Evolutionary conservation across 2,888 invertebrate genomes (phyloP), one percentile per base, ranked within the genome.

Genomic region (Aelia acuminata): DNA sequence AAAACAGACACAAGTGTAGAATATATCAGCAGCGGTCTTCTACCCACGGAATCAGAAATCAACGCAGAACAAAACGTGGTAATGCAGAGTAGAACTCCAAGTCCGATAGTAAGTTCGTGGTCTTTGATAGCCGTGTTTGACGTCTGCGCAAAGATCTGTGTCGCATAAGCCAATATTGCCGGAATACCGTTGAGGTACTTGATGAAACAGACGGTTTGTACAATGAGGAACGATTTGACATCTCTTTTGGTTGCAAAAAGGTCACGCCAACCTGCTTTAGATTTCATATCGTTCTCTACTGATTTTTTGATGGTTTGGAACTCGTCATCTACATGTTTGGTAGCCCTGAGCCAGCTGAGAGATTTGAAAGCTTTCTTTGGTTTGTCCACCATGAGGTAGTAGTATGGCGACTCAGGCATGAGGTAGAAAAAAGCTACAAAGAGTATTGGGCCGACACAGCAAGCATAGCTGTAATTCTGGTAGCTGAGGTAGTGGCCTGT

Each of bases 401-500:
- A 94, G 90, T 94, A 94, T 1, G 95, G 95, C 0, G 94, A 94
- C 91, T 95, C 95, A 0, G 95, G 95, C 92, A 94, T 93, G 93
- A 94, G 94, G 18, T 92, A 89, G 91, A 94, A 94, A 0, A 93
- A 91, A 0, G 93, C 49, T 50, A 93, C 92, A 89, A 93, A 94
- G n/a, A 93, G 89, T 5, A 94, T 90, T 0, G 94, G 94, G 53
- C 94, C 92, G 0, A 93, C 90, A 0, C 93, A 90, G 49, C 94
- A 92, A 35, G 93, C 92, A 43, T 92, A 92, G 0, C 92, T 91
- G 39, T 93, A 90, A 39, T 90, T 90, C 0, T 92, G 90, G 91
- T 92, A 94, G 92, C 89, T 93, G 47, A 90, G 85, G 47, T 86
- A 90, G 20, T 90, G 90, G 18, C 90, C 91, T 11, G 90, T 85